Percentiles rank a stretch among this genome's conserved stretches.
These are phyloP conservation scores for Pseudocheirus occidentalis DNA, from an alignment of 2,797 vertebrate genomes.

Conservation along the genomic window DNA sequence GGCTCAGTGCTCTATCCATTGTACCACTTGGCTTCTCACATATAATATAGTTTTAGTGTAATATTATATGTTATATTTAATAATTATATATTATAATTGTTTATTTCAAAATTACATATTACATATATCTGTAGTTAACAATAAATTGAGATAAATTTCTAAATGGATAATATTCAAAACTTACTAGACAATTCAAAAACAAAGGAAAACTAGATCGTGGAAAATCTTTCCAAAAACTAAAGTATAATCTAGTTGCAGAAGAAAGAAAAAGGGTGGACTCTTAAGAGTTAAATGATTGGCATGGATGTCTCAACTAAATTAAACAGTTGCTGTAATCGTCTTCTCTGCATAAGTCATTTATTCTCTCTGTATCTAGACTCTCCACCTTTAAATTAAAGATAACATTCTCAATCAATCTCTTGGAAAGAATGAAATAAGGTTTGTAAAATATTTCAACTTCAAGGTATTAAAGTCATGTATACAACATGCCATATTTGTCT, in stretches of 20 bases:
- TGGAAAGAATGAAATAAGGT: constrained; percentile 15
- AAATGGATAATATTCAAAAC: constrained; percentile 9
- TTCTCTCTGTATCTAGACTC: background rate
- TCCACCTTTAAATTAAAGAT: background rate
- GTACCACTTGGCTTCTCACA: background rate
- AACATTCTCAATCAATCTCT: constrained; percentile 3
- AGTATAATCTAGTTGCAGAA: constrained; percentile 22
- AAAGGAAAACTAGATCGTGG: constrained; percentile 24
- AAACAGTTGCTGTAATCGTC: background rate
- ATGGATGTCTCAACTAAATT: background rate
- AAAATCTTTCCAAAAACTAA: constrained; percentile 31
- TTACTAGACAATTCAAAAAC: constrained; percentile 16
- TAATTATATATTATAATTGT: no score
- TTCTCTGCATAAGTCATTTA: background rate
- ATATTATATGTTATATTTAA: background rate
- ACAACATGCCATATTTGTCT: constrained; percentile 4
- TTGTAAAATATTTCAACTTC: constrained; percentile 35
- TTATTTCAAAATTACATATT: no score
- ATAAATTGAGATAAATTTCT: background rate
- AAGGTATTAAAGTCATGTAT: constrained; percentile 9
- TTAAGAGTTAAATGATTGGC: background rate
- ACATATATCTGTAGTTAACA: background rate
- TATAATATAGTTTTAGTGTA: background rate
- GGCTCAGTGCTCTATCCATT: background rate
- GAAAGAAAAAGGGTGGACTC: background rate